Percentiles rank a stretch among this genome's conserved stretches.
Conservation (phyloP, 1,140 invertebrate genomes). For the Hormaphis cornu region DNA sequence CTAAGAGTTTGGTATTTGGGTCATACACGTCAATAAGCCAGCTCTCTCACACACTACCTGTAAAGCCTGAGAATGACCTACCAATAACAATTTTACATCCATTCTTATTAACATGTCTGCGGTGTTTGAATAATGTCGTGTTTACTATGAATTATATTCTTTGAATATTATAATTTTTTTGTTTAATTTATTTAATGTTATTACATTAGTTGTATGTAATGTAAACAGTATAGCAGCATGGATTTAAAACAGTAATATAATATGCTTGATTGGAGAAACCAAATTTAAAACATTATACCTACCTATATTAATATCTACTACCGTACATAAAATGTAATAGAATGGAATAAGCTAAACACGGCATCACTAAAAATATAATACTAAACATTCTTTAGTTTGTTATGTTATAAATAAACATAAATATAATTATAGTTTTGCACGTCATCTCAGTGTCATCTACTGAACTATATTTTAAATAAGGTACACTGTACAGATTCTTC, state of each 20-base stretch:
- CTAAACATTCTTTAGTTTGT: constrained; percentile 6
- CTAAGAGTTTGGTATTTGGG: constrained; percentile 30
- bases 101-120: constrained; percentile 4
- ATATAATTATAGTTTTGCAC: constrained; percentile 29
- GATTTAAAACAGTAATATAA: too few relatives aligned
- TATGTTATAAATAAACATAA: constrained; percentile 31
- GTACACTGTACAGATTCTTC: not conserved
- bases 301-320: too few relatives aligned
- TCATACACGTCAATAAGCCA: constrained; percentile 27
- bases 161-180: too few relatives aligned
- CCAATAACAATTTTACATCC: constrained; percentile 26
- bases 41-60: constrained; percentile 26
- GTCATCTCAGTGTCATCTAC: not conserved
- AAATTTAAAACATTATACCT: too few relatives aligned
- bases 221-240: too few relatives aligned
- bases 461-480: constrained; percentile 13
- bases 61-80: constrained; percentile 25
- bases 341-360: not conserved
- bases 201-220: too few relatives aligned
- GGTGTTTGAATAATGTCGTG: not conserved
- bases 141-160: not conserved
- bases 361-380: not conserved
- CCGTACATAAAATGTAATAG: not conserved
- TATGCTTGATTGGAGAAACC: too few relatives aligned
- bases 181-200: not conserved